phyloP scores from a whole-genome alignment of 2,797 vertebrate genomes.

The Sebastes goodei region DNA sequence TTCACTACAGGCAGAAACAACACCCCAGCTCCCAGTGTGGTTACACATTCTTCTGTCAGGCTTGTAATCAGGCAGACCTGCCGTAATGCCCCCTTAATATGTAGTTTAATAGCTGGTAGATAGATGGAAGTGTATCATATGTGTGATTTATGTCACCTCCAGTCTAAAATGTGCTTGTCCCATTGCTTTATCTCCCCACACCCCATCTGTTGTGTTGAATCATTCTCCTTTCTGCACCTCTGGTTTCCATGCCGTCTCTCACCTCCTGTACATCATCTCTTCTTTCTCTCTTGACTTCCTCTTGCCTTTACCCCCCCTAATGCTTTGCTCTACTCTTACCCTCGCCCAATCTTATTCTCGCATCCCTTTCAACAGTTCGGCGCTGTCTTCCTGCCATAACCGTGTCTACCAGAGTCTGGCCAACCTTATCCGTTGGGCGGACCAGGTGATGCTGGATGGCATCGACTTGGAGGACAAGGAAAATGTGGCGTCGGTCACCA shows the following conservation, averaged over 20 bases:
- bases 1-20: conserved; percentile 52
- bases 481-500: conserved; percentile 90
- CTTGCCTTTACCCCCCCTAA: not conserved
- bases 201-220: not conserved
- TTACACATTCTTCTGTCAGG: conserved; percentile 36
- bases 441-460: conserved; percentile 97
- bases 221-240: not conserved
- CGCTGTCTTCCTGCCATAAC: conserved; percentile 95
- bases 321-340: not conserved
- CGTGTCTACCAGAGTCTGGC: conserved; percentile 97
- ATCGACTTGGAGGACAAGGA: conserved; percentile 97
- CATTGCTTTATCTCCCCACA: not conserved
- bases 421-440: conserved; percentile 98
- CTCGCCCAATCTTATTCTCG: not conserved
- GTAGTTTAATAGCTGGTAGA: not conserved
- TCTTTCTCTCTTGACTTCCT: not conserved
- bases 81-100: not conserved
- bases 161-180: not conserved
- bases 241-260: not conserved
- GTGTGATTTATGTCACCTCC: conserved; percentile 4
- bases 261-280: not conserved
- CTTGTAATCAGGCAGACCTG: not conserved
- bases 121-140: not conserved
- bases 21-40: conserved; percentile 30
- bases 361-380: conserved; percentile 82